phyloP scores from a whole-genome alignment of 1,140 invertebrate species.

The Drosophila kepulauana region DNA sequence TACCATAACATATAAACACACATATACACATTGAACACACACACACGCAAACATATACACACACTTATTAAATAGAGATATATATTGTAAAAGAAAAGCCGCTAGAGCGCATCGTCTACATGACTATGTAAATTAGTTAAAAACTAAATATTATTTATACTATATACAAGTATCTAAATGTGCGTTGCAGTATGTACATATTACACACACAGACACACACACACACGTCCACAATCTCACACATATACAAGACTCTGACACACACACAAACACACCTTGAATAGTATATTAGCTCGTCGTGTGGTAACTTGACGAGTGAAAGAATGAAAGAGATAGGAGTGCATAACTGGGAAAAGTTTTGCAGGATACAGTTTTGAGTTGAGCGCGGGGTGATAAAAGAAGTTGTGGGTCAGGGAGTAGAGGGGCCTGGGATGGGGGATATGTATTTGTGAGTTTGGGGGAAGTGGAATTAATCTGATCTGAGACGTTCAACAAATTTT shows the following conservation, averaged over 20 bases:
- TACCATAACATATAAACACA: constrained; percentile 36
- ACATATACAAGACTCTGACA: background rate
- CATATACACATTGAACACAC: constrained; percentile 42
- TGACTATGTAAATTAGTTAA: constrained; percentile 83
- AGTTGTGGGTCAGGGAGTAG: background rate
- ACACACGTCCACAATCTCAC: background rate
- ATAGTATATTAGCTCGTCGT: constrained; percentile 19
- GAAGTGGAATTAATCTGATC: constrained; percentile 35
- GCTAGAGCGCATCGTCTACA: constrained; percentile 79
- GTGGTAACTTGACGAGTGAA: constrained; percentile 1
- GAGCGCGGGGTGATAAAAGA: background rate
- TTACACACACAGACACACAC: constrained; percentile 27
- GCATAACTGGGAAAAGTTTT: background rate
- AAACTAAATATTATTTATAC: constrained; percentile 81
- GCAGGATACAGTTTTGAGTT: background rate
- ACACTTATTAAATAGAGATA: constrained; percentile 51
- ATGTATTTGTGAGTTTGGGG: constrained; percentile 13
- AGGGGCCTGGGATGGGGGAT: constrained; percentile 10
- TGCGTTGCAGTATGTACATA: constrained; percentile 70
- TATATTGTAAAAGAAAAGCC: constrained; percentile 68
- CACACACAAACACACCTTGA: constrained; percentile 27
- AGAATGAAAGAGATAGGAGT: background rate
- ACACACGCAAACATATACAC: constrained; percentile 44
- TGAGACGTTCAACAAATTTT: constrained; percentile 67
- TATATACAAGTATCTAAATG: constrained; percentile 68